A percentile compares a stretch with the other conserved stretches of the same genome.
Conservation (phyloP, 53 echinoderm and acorn worm species). For the Zoroaster sp. region DNA sequence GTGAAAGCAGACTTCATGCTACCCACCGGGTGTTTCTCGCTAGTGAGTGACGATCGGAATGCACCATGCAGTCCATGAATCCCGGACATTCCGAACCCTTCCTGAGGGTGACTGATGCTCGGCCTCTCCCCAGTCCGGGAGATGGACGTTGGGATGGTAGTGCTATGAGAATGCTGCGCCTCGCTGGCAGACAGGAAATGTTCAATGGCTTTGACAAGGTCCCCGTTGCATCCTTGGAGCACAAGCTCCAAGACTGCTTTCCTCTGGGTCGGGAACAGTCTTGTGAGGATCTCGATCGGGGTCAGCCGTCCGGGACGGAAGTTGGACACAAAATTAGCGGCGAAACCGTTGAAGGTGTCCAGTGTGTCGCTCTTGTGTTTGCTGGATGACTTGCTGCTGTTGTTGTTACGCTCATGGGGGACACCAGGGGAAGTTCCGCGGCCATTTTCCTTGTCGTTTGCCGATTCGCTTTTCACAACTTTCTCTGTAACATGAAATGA, state of each 20-base stretch:
- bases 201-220: slow-evolving; percentile 96
- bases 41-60: slow-evolving; percentile 66
- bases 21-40: slow-evolving; percentile 80
- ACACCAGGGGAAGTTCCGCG: slow-evolving; percentile 80
- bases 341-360: slow-evolving; percentile 88
- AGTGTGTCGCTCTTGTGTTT: slow-evolving; percentile 60
- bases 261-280: slow-evolving; percentile 91
- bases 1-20: slow-evolving; percentile 97
- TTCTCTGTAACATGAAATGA: slow-evolving; percentile 46
- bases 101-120: background rate
- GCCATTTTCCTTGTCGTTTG: slow-evolving; percentile 65
- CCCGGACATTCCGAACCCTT: slow-evolving; percentile 35
- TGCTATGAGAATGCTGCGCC: background rate
- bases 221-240: slow-evolving; percentile 96
- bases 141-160: background rate
- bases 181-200: slow-evolving; percentile 93
- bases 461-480: slow-evolving; percentile 49
- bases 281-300: slow-evolving; percentile 87
- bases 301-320: slow-evolving; percentile 93
- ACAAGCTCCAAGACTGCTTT: slow-evolving; percentile 93
- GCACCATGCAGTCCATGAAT: slow-evolving; percentile 58
- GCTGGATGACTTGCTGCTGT: slow-evolving; percentile 35
- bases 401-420: slow-evolving; percentile 66
- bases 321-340: slow-evolving; percentile 89
- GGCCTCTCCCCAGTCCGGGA: background rate